Conservation (phyloP, 2,113 vertebrate genomes). For the Mionectes macconnelli region DNA sequence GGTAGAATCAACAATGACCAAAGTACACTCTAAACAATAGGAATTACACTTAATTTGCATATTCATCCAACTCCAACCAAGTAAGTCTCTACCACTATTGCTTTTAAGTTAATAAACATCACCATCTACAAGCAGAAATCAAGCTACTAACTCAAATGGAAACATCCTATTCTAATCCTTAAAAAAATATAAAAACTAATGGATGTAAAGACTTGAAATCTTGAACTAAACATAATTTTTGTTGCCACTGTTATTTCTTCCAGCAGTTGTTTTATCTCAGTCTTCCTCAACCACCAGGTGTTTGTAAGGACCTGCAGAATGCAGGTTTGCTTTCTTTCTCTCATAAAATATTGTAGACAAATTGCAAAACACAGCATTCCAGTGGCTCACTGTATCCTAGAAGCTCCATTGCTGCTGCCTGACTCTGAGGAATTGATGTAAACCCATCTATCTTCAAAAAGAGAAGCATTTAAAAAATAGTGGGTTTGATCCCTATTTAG, state of each 20-base stretch:
- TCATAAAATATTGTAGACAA: background rate
- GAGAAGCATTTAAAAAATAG: background rate
- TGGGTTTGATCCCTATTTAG: background rate
- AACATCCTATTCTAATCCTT: background rate
- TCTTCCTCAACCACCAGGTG: background rate
- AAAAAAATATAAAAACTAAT: background rate
- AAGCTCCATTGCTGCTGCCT: background rate
- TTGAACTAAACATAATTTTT: background rate
- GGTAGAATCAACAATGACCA: background rate
- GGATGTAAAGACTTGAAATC: background rate
- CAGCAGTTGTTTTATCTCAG: background rate
- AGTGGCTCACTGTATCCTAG: background rate
- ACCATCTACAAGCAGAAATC: background rate
- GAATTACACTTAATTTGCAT: fast-evolving
- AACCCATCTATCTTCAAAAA: background rate
- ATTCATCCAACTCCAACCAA: background rate
- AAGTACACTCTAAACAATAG: background rate
- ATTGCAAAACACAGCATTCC: background rate
- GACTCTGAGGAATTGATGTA: background rate
- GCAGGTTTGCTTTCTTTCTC: background rate
- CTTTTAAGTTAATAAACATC: background rate
- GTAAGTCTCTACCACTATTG: fast-evolving
- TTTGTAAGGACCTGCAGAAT: background rate
- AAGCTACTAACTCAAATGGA: background rate
- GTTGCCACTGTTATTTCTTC: background rate